A percentile compares a stretch with the other conserved stretches of the same genome.
These are phyloP conservation scores for Calvadosia cruxmelitensis DNA, from an alignment of 30 jellyfish, hydroid and myxozoan species.

Conservation along the genomic window DNA sequence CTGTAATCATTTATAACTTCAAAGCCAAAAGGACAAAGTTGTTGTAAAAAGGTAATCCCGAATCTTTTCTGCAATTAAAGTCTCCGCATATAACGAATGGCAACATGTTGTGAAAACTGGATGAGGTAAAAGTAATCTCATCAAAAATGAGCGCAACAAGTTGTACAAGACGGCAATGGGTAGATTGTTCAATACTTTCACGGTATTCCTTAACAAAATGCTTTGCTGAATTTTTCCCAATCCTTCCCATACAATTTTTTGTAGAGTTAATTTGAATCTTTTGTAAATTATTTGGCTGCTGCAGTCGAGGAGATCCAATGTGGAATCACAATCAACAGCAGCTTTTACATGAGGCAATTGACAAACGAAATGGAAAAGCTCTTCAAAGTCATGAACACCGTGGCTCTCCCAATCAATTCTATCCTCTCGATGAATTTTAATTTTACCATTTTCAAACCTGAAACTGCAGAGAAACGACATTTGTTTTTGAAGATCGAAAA, in stretches of 20 bases:
- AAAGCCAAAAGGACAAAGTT: no score
- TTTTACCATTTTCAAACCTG: not conserved
- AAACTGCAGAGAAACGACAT: not conserved
- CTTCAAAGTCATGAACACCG: slow-evolving; percentile 12
- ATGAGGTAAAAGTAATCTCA: no score
- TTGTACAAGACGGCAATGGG: no score
- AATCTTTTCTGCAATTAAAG: no score
- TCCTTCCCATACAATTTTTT: slow-evolving; percentile 3
- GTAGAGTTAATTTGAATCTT: not conserved
- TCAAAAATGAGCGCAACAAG: no score
- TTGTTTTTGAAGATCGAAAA: not conserved
- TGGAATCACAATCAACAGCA: not conserved
- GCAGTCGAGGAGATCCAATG: not conserved
- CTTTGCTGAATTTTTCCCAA: no score
- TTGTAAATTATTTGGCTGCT: slow-evolving; percentile 1
- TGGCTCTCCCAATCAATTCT: slow-evolving; percentile 4
- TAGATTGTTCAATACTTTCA: no score
- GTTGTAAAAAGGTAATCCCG: no score
- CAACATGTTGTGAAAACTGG: no score
- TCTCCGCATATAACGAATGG: no score
- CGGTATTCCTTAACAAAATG: no score
- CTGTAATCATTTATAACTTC: no score
- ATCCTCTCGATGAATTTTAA: not conserved
- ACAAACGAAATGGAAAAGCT: slow-evolving; percentile 3
- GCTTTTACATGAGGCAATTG: slow-evolving; percentile 7